Evolutionary conservation across 2,797 vertebrate species (phyloP), one percentile per base, ranked within the genome.

Genomic region (Kryptolebias ocellatus): DNA sequence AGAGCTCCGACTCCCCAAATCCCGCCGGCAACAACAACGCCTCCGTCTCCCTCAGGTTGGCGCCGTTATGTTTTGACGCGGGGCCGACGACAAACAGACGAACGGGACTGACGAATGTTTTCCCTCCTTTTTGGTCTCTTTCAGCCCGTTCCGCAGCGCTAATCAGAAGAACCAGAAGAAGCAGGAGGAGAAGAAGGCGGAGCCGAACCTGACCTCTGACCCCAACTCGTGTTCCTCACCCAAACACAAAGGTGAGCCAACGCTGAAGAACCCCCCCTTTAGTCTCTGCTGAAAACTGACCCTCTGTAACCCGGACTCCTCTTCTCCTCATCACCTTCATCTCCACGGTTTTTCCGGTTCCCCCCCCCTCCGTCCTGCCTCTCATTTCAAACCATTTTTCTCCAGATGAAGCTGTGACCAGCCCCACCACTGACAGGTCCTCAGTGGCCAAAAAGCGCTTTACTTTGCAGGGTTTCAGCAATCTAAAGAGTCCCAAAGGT

Each of bases 401-500:
- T 87, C 47, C 89, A 97, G 96, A 97, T 77, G 95, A 95, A 72
- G 64, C 80, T 0, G 92, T 93, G 87, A 93, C 87, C 93, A 97
- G 93, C 87, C 95, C 95, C 67, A 93, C 95, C 89, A 93, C 94
- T 87, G 96, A 96, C 90, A 93, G 95, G 84, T 94, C 95, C 74
- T 91, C 93, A 53, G 93, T 94, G 89, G 95, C 95, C 88, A 96
- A 95, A 95, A 96, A 96, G 86, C 92, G 92, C 81, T 96, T 97
- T 94, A 95, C 85, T 17, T 94, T 98, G 87, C 96, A 96, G 94
- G 94, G 95, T 83, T 96, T 97, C 95, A 94, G 95, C 94, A 96
- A 95, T 92, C 95, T 96, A 87, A 96, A 96, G 94, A 95, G 92
- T 91, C 96, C 96, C 78, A 97, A 96, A 97, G 95, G 95, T 99